phyloP scores from a whole-genome alignment of 2,888 invertebrate genomes.

The Rhingia campestris region DNA sequence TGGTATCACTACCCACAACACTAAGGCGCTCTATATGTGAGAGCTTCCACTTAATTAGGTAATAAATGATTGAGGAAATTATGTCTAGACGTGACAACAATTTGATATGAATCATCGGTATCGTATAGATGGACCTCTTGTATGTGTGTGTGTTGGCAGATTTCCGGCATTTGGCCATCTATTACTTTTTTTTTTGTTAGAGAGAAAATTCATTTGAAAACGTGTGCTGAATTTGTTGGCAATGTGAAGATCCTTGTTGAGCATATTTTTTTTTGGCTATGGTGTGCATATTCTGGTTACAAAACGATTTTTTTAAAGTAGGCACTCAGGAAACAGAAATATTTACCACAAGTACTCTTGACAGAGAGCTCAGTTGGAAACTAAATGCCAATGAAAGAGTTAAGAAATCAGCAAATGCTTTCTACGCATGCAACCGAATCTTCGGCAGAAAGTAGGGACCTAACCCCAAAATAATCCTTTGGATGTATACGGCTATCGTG shows the following conservation, averaged over 20 bases:
- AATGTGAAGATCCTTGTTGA: slow-evolving; percentile 9
- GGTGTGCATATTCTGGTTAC: too few relatives aligned
- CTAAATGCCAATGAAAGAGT: too few relatives aligned
- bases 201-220: slow-evolving; percentile 60
- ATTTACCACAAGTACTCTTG: too few relatives aligned
- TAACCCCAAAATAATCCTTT: too few relatives aligned
- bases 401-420: too few relatives aligned
- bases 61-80: slow-evolving; percentile 83
- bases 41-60: slow-evolving; percentile 82
- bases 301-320: too few relatives aligned
- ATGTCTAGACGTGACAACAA: slow-evolving; percentile 83
- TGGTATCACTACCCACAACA: slow-evolving; percentile 22
- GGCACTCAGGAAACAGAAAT: too few relatives aligned
- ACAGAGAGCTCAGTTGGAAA: too few relatives aligned
- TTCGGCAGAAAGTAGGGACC: too few relatives aligned
- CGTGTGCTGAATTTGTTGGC: slow-evolving; percentile 71
- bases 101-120: slow-evolving; percentile 77
- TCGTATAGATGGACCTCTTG: slow-evolving; percentile 17
- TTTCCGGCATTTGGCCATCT: slow-evolving; percentile 44
- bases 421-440: too few relatives aligned
- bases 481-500: too few relatives aligned
- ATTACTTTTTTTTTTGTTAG: slow-evolving; percentile 32
- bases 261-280: background rate
- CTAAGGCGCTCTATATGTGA: slow-evolving; percentile 28
- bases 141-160: slow-evolving; percentile 22